These are phyloP conservation scores for Chlorodrepanis virens DNA, from an alignment of 2,113 vertebrate species.

Conservation along the genomic window DNA sequence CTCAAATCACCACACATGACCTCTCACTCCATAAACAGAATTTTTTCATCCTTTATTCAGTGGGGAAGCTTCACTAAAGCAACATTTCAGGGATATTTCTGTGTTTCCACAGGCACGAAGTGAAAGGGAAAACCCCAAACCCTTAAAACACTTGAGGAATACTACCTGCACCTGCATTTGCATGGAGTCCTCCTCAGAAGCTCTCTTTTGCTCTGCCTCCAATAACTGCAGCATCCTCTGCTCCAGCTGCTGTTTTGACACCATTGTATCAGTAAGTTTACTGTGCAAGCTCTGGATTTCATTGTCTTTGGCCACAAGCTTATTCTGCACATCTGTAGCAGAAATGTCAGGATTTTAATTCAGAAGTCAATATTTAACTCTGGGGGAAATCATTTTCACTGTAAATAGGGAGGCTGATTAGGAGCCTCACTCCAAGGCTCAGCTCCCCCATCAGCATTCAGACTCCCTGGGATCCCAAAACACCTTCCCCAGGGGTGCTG, in stretches of 20 bases:
- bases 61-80: not conserved
- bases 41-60: not conserved
- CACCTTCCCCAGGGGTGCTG: not conserved
- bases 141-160: not conserved
- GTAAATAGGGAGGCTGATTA: not conserved
- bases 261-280: conserved; percentile 89
- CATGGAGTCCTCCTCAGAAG: conserved; percentile 82
- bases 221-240: conserved; percentile 89
- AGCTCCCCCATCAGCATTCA: not conserved
- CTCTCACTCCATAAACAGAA: not conserved
- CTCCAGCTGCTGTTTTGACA: conserved; percentile 92
- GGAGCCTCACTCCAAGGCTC: not conserved
- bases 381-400: not conserved
- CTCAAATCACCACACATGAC: not conserved
- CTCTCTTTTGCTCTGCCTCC: conserved; percentile 87
- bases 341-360: conserved; percentile 26
- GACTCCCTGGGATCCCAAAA: not conserved
- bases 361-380: not conserved
- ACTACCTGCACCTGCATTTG: conserved; percentile 84
- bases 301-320: conserved; percentile 87
- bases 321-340: conserved; percentile 87
- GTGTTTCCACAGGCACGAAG: not conserved
- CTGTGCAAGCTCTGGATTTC: conserved; percentile 92
- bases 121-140: not conserved
- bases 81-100: not conserved